Evolutionary conservation across 2,888 invertebrate genomes (phyloP), one percentile per base, ranked within the genome.

Genomic region (Petrolisthes manimaculis): DNA sequence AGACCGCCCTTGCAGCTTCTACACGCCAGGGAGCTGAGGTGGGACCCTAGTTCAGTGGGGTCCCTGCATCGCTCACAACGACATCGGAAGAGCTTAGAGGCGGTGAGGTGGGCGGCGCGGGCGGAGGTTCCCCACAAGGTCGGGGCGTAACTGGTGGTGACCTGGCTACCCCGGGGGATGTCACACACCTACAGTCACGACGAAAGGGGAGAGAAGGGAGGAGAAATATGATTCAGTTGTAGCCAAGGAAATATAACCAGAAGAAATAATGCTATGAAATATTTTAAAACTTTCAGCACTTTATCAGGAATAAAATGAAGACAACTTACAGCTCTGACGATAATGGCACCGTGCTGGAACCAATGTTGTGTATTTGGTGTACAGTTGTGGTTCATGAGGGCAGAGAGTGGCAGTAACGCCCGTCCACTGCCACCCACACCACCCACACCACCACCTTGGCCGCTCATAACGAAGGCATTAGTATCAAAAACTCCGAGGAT

Each of bases 361-460:
- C 90, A 91, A 84, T 88, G 90, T 61, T 90, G 88, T 4, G 89
- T 90, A 84, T 91, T 91, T 6, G 91, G 88, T 9, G 71, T 12
- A 74, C 91, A 91, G 74, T 84, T 80, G 79, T 91, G 91, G 82
- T 89, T 89, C 86, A 91, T 87, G 54, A 91, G 80, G 54, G 89
- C 83, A 6, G 86, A 81, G 4, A 89, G 82, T 3, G 91, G 89
- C 12, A 89, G 69, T 0, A 91, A 74, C 6, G 88, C 90, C 6
- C 91, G 83, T 4, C 74, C 89, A 5, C 77, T 55, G 5, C 56
- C 83, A 1, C 71, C 71, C 37, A 37, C 37, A 37, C 56, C 83
- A 1, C 71, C 71, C 37, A 37, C 37, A 37, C 37, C 37, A 5
- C 53, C 77, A 1, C 53, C 54, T 5, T 61, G 56, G 8, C 24